Base-by-base conservation (phyloP, 1,140 invertebrate species). In the Periplaneta americana region DNA sequence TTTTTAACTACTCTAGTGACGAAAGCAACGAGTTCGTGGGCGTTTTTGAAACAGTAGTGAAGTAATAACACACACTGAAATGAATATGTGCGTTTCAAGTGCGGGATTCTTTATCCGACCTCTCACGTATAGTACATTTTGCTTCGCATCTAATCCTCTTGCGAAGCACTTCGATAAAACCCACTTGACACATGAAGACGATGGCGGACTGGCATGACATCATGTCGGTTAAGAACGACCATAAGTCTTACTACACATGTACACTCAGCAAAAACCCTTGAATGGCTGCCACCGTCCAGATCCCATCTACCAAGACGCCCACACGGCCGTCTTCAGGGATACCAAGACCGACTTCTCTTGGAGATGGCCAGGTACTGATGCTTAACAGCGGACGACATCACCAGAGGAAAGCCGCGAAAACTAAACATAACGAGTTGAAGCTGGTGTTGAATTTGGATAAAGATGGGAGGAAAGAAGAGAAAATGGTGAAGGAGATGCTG, bases 351-450 rank as follows among this genome's bases (percentile, higher is more conserved):
- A n/a, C 77, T 33, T 48, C 77, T 32, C 22, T 31, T 22, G 33
- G 77, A 9, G 48, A 34, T 32, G 33, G 22, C 17, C 48, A 75
- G 74, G 74, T 75, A 34, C 33, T 78, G 77, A 28, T 34, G 28
- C 11, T 17, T 17, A 28, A 34, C 34, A 32, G 15, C 0, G 22
- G 75, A 18, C 33, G 31, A 2, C 15, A 28, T 15, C 15, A 48
- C 35, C 15, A 34, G 37, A 66, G 79, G 79, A 80, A 80, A 28
- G 15, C 79, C 3, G 48, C 34, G 39, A 80, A 80, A 39, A 80
- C 79, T 15, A 48, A 74, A n/a, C 79, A 39, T n/a, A 80, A 80
- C n/a, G 79, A 80, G 48, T 34, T 80, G 79, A 48, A 48, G 37
- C n/a, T 80, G 15, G 79, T 74, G 39, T 48, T 80, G 0, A 28